Evolutionary conservation across 1,140 invertebrate genomes (phyloP), one percentile per base, ranked within the genome.

Genomic region (Apis laboriosa): DNA sequence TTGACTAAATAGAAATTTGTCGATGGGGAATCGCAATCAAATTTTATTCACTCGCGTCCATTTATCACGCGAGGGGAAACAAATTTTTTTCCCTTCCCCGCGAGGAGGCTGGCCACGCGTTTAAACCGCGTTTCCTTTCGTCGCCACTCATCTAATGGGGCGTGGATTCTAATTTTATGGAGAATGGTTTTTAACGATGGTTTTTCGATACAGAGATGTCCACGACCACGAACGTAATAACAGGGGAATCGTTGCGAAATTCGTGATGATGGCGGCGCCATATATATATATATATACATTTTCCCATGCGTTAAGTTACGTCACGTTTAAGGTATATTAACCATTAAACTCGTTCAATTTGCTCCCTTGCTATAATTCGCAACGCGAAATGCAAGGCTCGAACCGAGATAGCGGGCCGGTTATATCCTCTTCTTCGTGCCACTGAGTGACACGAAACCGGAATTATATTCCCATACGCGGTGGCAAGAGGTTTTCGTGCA

Each of bases 381-480:
- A 8, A 7, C 11, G 43, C 80, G 64, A 68, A 82, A 75, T 58
- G 73, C 24, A 24, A 70, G 56, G 64, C 56, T 83, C 64, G 13
- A 60, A 19, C 15, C 15, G n/a, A 19, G n/a, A 15, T 4, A 49
- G 43, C 58, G 21, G 34, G 19, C 17, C 53, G 49, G 55, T 61
- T n/a, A 73, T 64, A 64, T 73, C 68, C 73, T 74, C 53, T n/a
- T 4, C 34, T 28, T 74, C 77, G 66, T 34, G 72, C 11, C 61
- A 34, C 34, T 4, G 15, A 61, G 24, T 70, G 86, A 86, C 86
- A 72, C 73, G 61, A 60, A n/a, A 0, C 17, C 63, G 51, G 71
- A 88, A 87, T 88, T 87, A 87, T 88, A 84, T 76, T 77, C 83
- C 75, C 77, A 56, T 49, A 81, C 58, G 78, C 24, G 75, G 66